Evolutionary conservation across 2,113 vertebrate genomes (phyloP), one percentile per base, ranked within the genome.

Genomic region (Bubo blakistoni): DNA sequence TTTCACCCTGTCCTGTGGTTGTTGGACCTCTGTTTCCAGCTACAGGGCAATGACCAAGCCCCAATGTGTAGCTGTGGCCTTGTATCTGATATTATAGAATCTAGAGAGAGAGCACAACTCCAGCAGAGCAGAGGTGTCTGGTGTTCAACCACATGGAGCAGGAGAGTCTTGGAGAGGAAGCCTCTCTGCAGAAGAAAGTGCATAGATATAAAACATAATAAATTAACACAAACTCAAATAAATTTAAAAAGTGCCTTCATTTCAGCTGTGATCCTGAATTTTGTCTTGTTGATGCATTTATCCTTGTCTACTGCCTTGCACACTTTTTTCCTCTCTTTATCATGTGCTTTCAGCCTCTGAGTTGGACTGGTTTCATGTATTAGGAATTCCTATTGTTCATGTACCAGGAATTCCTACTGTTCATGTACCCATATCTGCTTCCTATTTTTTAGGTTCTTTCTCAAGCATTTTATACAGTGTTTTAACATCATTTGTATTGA

Each of bases 161-260:
- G 47, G 59, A 59, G 7, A 0, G 0, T 40, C 38, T 46, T 38
- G 32, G 27, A 30, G 30, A 42, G 27, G 52, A 62, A 3, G 1
- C 4, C 7, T 32, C 29, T 59, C 44, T 62, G 36, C 20, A 81
- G 52, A 85, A 71, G 25, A 22, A 3, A 52, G 14, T 13, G 8
- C 19, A 20, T 7, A 90, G 27, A 19, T 29, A 63, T 13, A 72
- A 85, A 86, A 46, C 1, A 0, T 13, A 38, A 86, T 22, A n/a
- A 74, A 81, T 59, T 67, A 80, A 17, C 10, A 47, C 16, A 57
- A 70, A 42, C 4, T 46, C 25, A 76, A 54, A 66, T 20, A 27
- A 20, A 51, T 65, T 80, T 73, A 3, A 77, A 67, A 93, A 69
- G 6, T 17, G 4, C 9, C 26, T 87, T 59, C 3, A 20, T n/a